phyloP scores from a whole-genome alignment of 2,797 vertebrate species.

The Loriculus beryllinus region DNA sequence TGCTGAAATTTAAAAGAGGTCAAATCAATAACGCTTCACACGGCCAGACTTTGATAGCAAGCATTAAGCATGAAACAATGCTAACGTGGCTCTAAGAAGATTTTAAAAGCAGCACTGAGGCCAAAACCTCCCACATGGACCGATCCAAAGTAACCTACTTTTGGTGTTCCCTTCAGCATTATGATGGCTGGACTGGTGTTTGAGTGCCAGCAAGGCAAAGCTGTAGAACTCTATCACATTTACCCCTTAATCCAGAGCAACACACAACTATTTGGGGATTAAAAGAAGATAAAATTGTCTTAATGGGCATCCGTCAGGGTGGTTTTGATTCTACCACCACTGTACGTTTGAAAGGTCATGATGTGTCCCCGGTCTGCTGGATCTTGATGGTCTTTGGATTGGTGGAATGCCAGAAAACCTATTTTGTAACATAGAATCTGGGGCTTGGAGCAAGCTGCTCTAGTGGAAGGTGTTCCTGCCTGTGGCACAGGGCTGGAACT shows the following conservation, averaged over 20 bases:
- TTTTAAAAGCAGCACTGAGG: background rate
- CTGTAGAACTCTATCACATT: background rate
- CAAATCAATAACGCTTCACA: conserved; percentile 67
- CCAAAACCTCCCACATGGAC: background rate
- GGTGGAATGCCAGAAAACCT: background rate
- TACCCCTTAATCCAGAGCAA: background rate
- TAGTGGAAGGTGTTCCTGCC: background rate
- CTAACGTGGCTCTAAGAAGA: background rate
- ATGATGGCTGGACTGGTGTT: background rate
- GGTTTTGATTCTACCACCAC: background rate
- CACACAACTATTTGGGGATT: background rate
- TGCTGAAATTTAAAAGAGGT: conserved; percentile 73
- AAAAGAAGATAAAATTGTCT: background rate
- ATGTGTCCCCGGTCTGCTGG: background rate
- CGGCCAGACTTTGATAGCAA: conserved; percentile 27
- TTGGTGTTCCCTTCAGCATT: background rate
- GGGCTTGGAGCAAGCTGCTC: background rate
- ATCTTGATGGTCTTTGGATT: background rate
- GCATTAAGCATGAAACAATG: conserved; percentile 37
- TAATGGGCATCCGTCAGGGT: background rate
- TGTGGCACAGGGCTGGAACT: background rate
- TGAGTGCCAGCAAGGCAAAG: background rate
- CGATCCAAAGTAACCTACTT: background rate
- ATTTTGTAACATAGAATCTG: background rate
- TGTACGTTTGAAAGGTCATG: background rate